These are phyloP conservation scores for Cheilosia urbana DNA, from an alignment of 2,888 invertebrate species.

Conservation along the genomic window DNA sequence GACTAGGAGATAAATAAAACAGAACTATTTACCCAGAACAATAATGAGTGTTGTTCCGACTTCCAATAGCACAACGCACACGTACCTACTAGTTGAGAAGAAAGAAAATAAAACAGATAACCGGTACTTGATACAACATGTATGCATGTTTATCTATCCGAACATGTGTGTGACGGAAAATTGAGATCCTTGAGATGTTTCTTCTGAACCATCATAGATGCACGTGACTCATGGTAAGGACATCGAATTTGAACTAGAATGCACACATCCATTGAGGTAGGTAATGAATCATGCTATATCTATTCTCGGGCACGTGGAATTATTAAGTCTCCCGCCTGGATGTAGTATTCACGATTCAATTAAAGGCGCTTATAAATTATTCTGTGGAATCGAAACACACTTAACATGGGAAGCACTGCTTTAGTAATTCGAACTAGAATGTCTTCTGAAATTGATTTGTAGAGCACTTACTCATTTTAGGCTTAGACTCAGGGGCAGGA, in stretches of 20 bases:
- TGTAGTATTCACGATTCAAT: constrained; percentile 48
- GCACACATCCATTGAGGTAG: constrained; percentile 25
- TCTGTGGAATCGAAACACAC: constrained; percentile 3
- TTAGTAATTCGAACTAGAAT: not conserved
- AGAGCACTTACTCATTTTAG: not conserved
- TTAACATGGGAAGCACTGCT: not conserved
- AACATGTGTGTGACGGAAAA: constrained; percentile 58
- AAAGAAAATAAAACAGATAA: constrained; percentile 36
- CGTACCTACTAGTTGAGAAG: constrained; percentile 10
- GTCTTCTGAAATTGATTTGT: no score
- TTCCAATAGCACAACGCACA: constrained; percentile 6
- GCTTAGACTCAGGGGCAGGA: not conserved
- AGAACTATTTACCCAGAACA: constrained; percentile 6
- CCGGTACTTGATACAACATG: not conserved
- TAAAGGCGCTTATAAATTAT: constrained; percentile 58
- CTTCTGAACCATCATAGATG: constrained; percentile 44
- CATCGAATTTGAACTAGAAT: constrained; percentile 12
- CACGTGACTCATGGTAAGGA: constrained; percentile 48
- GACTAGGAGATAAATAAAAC: not conserved
- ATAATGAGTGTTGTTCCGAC: constrained; percentile 1
- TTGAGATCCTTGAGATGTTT: constrained; percentile 47
- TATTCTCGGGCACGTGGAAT: constrained; percentile 58
- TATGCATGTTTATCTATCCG: constrained; percentile 1
- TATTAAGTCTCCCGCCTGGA: constrained; percentile 53
- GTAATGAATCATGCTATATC: constrained; percentile 69